Evolutionary conservation across 2,888 invertebrate species (phyloP).

Genomic region (Arenicola marina): DNA sequence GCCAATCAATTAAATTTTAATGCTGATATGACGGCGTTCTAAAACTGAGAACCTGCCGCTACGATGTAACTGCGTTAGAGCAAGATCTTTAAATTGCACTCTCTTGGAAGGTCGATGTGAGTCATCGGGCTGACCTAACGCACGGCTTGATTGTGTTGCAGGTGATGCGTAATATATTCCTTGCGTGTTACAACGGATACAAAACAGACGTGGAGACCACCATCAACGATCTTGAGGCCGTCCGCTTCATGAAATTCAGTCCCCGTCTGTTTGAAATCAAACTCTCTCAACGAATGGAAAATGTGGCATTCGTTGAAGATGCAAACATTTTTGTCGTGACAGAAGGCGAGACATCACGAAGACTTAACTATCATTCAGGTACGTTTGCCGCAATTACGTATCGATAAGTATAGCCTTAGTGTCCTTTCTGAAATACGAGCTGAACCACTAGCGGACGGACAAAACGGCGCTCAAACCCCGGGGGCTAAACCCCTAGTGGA

Average conservation of each 20-base stretch:
- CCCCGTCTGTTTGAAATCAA: conserved; percentile 55
- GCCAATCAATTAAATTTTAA: too few relatives aligned
- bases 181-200: conserved; percentile 56
- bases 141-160: too few relatives aligned
- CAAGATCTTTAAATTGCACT: too few relatives aligned
- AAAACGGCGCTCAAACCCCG: not conserved
- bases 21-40: too few relatives aligned
- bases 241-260: conserved; percentile 54
- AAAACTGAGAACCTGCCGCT: too few relatives aligned
- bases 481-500: not conserved
- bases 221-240: conserved; percentile 45
- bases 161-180: conserved; percentile 58
- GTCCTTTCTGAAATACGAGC: too few relatives aligned
- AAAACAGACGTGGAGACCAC: conserved; percentile 42
- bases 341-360: conserved; percentile 53
- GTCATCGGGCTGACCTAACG: too few relatives aligned
- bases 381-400: not conserved
- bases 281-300: conserved; percentile 49
- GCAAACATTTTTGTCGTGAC: conserved; percentile 51
- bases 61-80: too few relatives aligned
- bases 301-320: conserved; percentile 50
- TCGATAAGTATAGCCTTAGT: not conserved
- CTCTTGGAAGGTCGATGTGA: too few relatives aligned
- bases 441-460: not conserved
- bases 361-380: conserved; percentile 56